Base-by-base conservation (phyloP, 2,797 vertebrate species). In the Tympanoctomys barrerae region DNA sequence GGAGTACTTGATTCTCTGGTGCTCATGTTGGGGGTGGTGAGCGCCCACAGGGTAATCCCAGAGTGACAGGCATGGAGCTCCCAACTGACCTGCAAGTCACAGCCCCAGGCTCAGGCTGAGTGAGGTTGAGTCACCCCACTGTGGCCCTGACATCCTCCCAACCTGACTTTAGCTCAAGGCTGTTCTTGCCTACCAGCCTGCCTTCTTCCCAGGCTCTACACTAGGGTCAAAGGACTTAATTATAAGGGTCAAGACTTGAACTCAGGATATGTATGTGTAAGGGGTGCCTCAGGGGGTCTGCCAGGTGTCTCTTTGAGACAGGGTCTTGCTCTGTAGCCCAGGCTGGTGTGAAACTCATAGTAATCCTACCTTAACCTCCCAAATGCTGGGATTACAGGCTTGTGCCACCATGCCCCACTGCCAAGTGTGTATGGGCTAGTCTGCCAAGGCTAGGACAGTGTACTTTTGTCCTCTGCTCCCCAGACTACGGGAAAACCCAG, bases 101-200 rank as follows among this genome's bases (percentile, higher is more conserved):
- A 81, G 64, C 61, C 68, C 79, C 10, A n/a, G 94, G 73, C 94
- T 70, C 75, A 62, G 78, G 91, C 49, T 82, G 86, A 88, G 22
- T 0, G 18, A 59, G 36, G 19, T 14, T 11, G 49, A 62, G 39
- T 52, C 79, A 81, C 54, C 11, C 86, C 22, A 0, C 2, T 7
- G 70, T 14, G 46, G 54, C 64, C 75, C 68, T 59, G 31, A 22
- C 18, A 13, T 24, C 42, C 18, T 31, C 33, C 12, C 57, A 78
- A 79, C 68, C 54, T 33, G 31, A 18, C 28, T 84, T 75, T 94
- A 70, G 57, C 59, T 28, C 0, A 14, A 62, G 73, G 88, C 33
- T 86, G 39, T 24, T 39, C 57, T 89, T 52, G 26, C 31, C 90
- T 89, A 36, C 28, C 81, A 12, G 12, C 0, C 22, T 6, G 21